These are phyloP conservation scores for Pseudotriccus pelzelni DNA, from an alignment of 2,797 vertebrate genomes.

Conservation along the genomic window DNA sequence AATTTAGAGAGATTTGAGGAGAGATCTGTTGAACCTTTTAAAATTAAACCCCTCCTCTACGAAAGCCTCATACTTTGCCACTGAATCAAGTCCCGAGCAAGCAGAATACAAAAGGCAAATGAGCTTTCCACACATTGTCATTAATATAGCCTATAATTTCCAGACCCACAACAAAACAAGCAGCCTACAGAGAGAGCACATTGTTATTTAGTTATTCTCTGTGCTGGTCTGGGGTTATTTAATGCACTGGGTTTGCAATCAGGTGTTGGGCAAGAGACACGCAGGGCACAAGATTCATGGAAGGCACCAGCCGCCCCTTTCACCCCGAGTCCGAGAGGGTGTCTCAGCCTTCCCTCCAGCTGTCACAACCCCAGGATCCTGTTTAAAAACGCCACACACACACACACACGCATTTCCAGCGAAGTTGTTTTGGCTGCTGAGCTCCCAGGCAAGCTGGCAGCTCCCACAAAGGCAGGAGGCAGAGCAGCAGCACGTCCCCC, in stretches of 20 bases:
- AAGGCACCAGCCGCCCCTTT: neutral
- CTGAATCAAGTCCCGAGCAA: neutral
- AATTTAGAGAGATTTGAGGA: neutral
- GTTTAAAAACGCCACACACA: neutral
- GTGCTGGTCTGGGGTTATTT: neutral
- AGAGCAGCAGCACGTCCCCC: neutral
- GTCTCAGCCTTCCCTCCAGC: neutral
- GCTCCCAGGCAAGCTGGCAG: neutral
- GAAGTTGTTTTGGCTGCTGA: neutral
- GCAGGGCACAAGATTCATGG: neutral
- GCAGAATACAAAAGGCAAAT: neutral
- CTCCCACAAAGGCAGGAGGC: neutral
- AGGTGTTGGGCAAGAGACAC: neutral
- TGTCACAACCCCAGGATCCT: neutral
- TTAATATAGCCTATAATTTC: neutral
- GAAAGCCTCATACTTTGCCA: neutral
- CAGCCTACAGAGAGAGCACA: accelerated
- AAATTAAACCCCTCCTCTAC: neutral
- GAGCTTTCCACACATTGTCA: neutral
- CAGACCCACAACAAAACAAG: neutral
- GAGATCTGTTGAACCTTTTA: neutral
- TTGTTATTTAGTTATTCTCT: neutral
- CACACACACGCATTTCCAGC: neutral
- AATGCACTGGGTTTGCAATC: neutral
- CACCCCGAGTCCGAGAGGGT: neutral